Conservation (phyloP, 2,797 vertebrate species). For the Threskiornis aethiopicus region DNA sequence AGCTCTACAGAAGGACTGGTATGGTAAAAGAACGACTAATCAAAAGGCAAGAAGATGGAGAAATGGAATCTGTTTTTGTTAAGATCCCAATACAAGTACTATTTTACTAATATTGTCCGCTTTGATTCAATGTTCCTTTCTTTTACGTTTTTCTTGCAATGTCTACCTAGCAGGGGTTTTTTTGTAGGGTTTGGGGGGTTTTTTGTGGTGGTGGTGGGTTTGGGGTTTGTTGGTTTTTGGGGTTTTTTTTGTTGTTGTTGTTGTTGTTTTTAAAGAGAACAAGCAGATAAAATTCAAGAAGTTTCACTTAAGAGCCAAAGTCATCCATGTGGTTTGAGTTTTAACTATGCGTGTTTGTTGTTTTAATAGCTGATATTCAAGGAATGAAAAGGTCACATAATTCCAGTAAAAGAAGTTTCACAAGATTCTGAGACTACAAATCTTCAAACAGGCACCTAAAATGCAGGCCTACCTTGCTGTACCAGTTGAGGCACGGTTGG, state of each 20-base stretch:
- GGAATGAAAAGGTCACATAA: not conserved
- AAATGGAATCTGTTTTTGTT: not conserved
- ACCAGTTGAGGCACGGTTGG: slow-evolving; percentile 99
- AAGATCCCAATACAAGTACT: not conserved
- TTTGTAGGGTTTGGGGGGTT: not conserved
- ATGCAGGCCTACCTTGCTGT: slow-evolving; percentile 92
- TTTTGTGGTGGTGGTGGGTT: not conserved
- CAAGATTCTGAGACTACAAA: not conserved
- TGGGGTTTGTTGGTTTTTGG: not conserved
- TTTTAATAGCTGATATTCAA: not conserved
- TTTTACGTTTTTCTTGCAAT: not conserved
- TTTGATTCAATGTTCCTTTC: not conserved
- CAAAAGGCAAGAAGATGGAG: not conserved
- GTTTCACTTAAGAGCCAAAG: not conserved
- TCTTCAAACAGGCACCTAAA: slow-evolving; percentile 42
- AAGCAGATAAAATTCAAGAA: not conserved
- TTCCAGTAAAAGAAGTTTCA: not conserved
- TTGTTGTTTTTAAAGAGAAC: not conserved
- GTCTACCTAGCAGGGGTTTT: not conserved
- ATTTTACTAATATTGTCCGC: not conserved
- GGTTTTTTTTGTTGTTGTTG: not conserved
- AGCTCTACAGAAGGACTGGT: not conserved
- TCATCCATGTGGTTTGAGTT: not conserved
- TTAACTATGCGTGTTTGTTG: not conserved
- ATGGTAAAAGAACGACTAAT: not conserved